A percentile compares a stretch with the other conserved stretches of the same genome.
These are phyloP conservation scores for Labeo calbasu DNA, from an alignment of 2,797 vertebrate genomes.

Conservation along the genomic window DNA sequence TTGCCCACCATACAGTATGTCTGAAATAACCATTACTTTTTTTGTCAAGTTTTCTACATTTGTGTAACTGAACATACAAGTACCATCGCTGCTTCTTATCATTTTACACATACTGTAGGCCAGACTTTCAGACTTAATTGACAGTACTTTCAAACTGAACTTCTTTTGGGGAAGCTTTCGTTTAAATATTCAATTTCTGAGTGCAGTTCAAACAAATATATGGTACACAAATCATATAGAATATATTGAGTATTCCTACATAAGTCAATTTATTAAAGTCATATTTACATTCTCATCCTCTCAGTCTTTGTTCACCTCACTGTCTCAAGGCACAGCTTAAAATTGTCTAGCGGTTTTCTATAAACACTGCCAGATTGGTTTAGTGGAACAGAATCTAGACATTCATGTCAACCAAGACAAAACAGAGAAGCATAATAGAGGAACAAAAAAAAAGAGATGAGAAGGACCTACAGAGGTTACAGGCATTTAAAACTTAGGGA, in stretches of 20 bases:
- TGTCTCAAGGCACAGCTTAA: conserved; percentile 5
- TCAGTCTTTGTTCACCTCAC: not conserved
- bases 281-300: not conserved
- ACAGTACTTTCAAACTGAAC: not conserved
- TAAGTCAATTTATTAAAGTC: not conserved
- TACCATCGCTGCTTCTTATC: not conserved
- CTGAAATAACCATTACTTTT: not conserved
- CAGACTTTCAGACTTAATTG: conserved; percentile 14
- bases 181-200: conserved; percentile 11
- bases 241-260: conserved; percentile 2
- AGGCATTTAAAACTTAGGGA: not conserved
- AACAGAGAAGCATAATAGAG: not conserved
- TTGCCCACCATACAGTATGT: not conserved
- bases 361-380: not conserved
- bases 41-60: not conserved
- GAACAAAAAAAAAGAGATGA: not conserved
- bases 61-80: not conserved
- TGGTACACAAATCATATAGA: not conserved
- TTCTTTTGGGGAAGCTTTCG: not conserved
- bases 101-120: not conserved
- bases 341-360: not conserved
- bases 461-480: not conserved
- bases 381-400: conserved; percentile 1
- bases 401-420: not conserved
- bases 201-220: not conserved